Conservation (phyloP, 2,113 vertebrate species). For the Emydura subglobosa region DNA sequence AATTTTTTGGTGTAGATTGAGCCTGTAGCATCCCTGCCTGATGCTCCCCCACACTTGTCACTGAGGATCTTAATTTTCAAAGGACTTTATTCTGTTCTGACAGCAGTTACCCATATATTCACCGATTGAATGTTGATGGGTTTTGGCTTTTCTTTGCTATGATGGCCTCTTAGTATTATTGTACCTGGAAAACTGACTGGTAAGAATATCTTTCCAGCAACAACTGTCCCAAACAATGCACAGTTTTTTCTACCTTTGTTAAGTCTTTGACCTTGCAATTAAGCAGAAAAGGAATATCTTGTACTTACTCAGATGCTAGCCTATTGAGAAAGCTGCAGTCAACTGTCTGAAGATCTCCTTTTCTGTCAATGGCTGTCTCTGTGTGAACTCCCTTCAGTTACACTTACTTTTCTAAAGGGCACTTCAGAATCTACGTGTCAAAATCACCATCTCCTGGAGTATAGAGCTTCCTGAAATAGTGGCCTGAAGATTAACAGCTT, state of each 20-base stretch:
- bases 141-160: neutral
- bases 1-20: neutral
- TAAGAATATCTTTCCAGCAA: too few relatives aligned
- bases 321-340: neutral
- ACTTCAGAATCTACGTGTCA: neutral
- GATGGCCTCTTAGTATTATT: neutral
- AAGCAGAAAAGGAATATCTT: neutral
- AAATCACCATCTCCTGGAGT: conserved; percentile 20
- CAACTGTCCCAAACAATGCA: neutral
- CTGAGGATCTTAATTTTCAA: neutral
- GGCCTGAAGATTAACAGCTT: conserved; percentile 3
- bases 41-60: neutral
- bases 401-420: neutral
- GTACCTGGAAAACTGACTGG: neutral
- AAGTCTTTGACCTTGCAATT: neutral
- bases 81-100: neutral
- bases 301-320: conserved; percentile 53
- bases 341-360: conserved; percentile 33
- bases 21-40: neutral
- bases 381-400: conserved; percentile 4
- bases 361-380: conserved; percentile 41
- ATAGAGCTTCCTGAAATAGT: neutral
- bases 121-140: neutral
- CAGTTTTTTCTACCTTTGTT: neutral
- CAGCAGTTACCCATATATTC: neutral